Conservation (phyloP, 2,113 vertebrate genomes). For the Antechinus stuartii region DNA sequence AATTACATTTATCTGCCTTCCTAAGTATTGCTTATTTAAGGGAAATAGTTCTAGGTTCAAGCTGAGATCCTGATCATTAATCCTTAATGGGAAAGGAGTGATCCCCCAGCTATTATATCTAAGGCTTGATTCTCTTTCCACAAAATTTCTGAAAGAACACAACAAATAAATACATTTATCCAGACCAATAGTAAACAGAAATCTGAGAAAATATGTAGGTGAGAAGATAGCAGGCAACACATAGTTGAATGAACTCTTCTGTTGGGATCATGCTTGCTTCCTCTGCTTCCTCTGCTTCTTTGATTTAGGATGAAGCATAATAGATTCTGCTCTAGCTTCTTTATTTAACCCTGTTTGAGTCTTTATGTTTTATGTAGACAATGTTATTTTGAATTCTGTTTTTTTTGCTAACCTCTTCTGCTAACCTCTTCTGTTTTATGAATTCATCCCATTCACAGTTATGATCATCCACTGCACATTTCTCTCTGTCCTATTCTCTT, state of each 20-base stretch:
- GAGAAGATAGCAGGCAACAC: neutral
- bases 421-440: neutral
- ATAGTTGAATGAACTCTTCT: neutral
- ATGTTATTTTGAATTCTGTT: neutral
- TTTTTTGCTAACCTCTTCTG: neutral
- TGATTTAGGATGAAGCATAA: slow-evolving; percentile 20
- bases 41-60: neutral
- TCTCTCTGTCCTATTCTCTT: neutral
- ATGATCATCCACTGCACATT: neutral
- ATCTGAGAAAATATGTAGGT: neutral
- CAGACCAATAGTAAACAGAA: neutral
- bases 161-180: neutral
- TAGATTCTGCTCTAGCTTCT: neutral
- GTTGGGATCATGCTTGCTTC: neutral
- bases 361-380: neutral
- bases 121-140: neutral
- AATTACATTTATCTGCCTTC: neutral
- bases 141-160: neutral
- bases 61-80: neutral
- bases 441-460: neutral
- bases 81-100: neutral
- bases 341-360: slow-evolving; percentile 11
- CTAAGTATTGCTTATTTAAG: neutral
- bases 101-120: neutral
- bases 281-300: slow-evolving; percentile 49